A percentile compares a stretch with the other conserved stretches of the same genome.
Evolutionary conservation across 2,113 vertebrate species (phyloP).

Genomic region (Pantherophis guttatus): DNA sequence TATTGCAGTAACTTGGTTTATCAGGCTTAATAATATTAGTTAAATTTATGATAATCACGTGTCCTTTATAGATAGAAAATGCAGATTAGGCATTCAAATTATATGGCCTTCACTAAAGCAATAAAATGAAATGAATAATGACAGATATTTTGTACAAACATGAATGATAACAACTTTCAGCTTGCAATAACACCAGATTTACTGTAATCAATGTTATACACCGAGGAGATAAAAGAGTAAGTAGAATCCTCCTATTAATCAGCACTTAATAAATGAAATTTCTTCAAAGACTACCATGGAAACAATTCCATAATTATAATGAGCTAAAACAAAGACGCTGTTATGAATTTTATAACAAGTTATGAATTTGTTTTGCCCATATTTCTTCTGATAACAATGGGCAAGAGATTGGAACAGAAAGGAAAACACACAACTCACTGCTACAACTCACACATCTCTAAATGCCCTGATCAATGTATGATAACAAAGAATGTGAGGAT

Average conservation of each 20-base stretch:
- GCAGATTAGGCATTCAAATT: background rate
- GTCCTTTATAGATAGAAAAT: background rate
- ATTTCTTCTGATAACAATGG: background rate
- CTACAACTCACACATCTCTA: background rate
- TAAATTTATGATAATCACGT: background rate
- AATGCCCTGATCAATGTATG: background rate
- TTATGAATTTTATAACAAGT: background rate
- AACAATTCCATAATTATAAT: background rate
- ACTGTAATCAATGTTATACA: background rate
- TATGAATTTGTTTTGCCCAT: background rate
- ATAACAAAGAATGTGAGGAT: background rate
- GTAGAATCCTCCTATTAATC: background rate
- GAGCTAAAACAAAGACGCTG: background rate
- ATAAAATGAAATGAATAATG: background rate
- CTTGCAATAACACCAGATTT: background rate
- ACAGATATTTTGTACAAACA: background rate
- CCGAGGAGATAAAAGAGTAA: background rate
- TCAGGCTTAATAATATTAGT: background rate
- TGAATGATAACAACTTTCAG: background rate
- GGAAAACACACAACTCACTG: background rate
- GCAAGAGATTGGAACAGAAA: background rate
- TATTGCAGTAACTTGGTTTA: background rate
- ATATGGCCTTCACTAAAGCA: background rate
- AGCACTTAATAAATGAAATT: background rate
- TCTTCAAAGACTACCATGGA: background rate